Conservation (phyloP, 2,113 vertebrate genomes). For the Albula goreensis region DNA sequence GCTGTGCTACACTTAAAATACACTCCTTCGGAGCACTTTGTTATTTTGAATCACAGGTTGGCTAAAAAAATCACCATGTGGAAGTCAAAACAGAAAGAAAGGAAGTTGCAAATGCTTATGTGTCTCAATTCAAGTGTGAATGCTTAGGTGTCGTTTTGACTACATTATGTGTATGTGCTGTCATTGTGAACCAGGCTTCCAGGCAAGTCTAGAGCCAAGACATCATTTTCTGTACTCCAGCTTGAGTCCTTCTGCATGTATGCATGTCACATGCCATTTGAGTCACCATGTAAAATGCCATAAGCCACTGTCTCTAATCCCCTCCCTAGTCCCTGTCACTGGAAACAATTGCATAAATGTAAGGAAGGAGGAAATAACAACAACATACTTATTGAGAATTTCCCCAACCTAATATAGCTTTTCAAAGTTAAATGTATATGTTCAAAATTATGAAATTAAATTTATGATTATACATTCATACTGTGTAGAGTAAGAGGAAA, state of each 20-base stretch:
- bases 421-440: too few relatives aligned
- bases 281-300: too few relatives aligned
- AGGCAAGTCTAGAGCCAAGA: neutral
- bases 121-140: conserved; percentile 12
- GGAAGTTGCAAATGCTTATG: neutral
- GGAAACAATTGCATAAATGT: neutral
- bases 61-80: neutral
- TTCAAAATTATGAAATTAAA: too few relatives aligned
- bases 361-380: neutral
- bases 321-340: neutral
- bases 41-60: neutral
- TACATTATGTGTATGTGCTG: neutral
- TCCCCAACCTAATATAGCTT: too few relatives aligned
- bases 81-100: neutral
- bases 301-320: neutral
- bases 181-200: neutral
- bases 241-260: neutral
- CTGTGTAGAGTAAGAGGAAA: neutral
- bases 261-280: neutral
- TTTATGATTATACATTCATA: too few relatives aligned
- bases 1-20: neutral
- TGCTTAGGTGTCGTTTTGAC: conserved; percentile 13
- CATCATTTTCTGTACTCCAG: neutral
- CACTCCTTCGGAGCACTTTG: neutral
- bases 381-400: neutral